Evolutionary conservation across 2,113 vertebrate species (phyloP), one percentile per base, ranked within the genome.

Genomic region (Aldabrachelys gigantea): DNA sequence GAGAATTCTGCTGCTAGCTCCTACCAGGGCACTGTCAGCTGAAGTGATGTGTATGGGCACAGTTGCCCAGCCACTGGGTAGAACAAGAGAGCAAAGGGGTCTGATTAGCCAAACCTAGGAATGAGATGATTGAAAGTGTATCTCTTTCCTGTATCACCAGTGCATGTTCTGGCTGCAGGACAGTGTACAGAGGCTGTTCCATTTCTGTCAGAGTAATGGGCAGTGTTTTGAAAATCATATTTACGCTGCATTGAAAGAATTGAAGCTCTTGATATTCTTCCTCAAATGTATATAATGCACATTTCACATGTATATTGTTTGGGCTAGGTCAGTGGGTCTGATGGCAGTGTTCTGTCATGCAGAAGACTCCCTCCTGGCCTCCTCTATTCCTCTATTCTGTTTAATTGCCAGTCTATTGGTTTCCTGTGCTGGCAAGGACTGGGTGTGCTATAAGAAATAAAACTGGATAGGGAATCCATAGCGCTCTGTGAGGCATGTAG

Each of bases 221-320:
- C 65, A 90, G 10, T 69, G 91, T 93, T 47, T 35, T 78, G 22
- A 75, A 90, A 91, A 31, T 52, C 41, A 14, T 57, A 72, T 65
- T 91, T 62, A 7, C 65, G 81, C 7, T 5, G 22, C 87, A 2
- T 54, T 75, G n/a, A 57, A 94, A 53, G 21, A 91, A 91, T 89
- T 76, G 50, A 93, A 94, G 31, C 27, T 87, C 59, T 92, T 91
- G 44, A 44, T 44, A 44, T 44, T 44, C 44, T 44, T 44, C 44
- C 44, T 7, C 44, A 44, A 44, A 44, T 44, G 44, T 44, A 44
- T 44, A 44, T 44, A 44, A 44, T 44, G 44, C 44, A 44, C 6
- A 41, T 81, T 91, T 87, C 35, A 90, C n/a, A 22, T 59, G 90
- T 57, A 49, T 81, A 82, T 84, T 38, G 1, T 9, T 90, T 24